phyloP scores from a whole-genome alignment of 2,797 vertebrate genomes.

The Xiphophorus birchmanni region DNA sequence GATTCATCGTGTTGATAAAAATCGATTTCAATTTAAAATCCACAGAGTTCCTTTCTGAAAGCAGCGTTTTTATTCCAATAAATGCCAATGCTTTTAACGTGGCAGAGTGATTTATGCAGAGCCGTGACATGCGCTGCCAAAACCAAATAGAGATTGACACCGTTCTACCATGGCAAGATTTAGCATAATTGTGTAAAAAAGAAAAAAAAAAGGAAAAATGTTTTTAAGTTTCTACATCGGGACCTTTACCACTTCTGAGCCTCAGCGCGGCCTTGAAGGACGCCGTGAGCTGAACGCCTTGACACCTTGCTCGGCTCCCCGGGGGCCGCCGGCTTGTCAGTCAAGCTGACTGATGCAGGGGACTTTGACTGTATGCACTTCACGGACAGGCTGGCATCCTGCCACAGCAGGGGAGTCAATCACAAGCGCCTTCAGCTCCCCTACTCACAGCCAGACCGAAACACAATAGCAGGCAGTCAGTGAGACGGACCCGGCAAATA shows the following conservation, averaged over 20 bases:
- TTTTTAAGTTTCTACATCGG: neutral
- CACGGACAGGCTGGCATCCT: conserved; percentile 35
- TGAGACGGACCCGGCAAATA: conserved; percentile 9
- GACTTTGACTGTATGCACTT: conserved; percentile 44
- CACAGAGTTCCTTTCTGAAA: neutral
- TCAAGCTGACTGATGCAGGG: conserved; percentile 37
- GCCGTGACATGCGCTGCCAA: neutral
- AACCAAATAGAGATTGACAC: neutral
- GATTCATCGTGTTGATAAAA: neutral
- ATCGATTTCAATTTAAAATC: neutral
- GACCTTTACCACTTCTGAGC: conserved; percentile 18
- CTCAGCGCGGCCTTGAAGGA: conserved; percentile 5
- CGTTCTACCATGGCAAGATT: neutral
- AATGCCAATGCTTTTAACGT: neutral
- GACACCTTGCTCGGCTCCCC: conserved; percentile 19
- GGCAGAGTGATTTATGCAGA: neutral
- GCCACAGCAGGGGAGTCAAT: conserved; percentile 44
- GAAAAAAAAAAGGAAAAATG: neutral
- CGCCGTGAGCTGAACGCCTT: conserved; percentile 26
- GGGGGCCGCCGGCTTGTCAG: conserved; percentile 36
- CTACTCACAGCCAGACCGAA: conserved; percentile 14
- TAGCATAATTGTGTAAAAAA: neutral
- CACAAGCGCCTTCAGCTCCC: conserved; percentile 34
- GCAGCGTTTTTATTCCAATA: neutral
- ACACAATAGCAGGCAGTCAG: conserved; percentile 19